Evolutionary conservation across 2,113 vertebrate genomes (phyloP).

Genomic region (Pristiophorus japonicus): DNA sequence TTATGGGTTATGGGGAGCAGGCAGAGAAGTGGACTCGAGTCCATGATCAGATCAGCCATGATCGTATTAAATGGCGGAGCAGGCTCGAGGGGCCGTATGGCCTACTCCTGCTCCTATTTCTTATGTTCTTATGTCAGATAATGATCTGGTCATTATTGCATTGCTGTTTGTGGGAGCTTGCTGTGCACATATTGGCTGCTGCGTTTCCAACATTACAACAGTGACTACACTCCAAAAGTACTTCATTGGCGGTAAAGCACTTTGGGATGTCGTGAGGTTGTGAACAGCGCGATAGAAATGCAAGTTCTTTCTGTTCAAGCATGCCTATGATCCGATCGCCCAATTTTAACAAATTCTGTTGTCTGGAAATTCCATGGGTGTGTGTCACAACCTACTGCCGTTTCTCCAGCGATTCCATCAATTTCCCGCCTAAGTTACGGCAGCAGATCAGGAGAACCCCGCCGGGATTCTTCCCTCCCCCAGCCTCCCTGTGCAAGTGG

Average conservation of each 20-base stretch:
- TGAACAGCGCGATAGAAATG: background rate
- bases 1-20: no score
- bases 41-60: no score
- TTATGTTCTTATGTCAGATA: no score
- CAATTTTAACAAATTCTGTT: no score
- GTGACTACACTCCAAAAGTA: background rate
- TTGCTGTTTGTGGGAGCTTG: background rate
- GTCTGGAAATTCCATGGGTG: no score
- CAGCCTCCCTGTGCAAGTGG: background rate
- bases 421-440: background rate
- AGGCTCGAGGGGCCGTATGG: no score
- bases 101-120: no score
- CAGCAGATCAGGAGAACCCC: background rate
- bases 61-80: no score
- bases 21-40: no score
- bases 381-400: background rate
- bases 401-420: background rate
- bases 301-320: background rate
- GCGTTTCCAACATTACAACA: background rate
- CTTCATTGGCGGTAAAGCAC: background rate
- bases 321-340: background rate
- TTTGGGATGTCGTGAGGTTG: background rate
- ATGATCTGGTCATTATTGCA: background rate
- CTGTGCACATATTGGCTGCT: background rate
- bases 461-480: background rate